phyloP scores from a whole-genome alignment of 2,797 vertebrate genomes.

The Acridotheres tristis region DNA sequence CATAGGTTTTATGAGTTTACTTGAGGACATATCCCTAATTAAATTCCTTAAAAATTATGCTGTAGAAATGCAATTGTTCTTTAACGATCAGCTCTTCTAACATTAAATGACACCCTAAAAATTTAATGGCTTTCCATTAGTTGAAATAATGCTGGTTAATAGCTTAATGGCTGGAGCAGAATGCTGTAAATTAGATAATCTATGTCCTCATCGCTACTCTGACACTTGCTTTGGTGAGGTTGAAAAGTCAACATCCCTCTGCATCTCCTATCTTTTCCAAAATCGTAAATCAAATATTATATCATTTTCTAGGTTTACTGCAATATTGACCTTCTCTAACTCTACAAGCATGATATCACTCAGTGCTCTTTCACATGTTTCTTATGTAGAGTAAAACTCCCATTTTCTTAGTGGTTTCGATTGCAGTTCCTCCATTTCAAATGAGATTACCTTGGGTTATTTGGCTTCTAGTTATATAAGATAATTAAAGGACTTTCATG shows the following conservation, averaged over 20 bases:
- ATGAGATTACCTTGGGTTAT: not conserved
- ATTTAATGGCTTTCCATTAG: constrained; percentile 58
- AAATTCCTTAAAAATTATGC: constrained; percentile 22
- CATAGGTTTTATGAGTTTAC: constrained; percentile 21
- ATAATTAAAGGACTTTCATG: not conserved
- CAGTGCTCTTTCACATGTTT: not conserved
- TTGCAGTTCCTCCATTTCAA: not conserved
- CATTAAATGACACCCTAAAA: constrained; percentile 33
- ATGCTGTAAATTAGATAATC: constrained; percentile 37
- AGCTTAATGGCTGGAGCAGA: constrained; percentile 13
- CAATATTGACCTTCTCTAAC: not conserved
- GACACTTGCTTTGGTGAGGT: constrained; percentile 14
- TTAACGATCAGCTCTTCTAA: not conserved
- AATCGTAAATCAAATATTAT: not conserved
- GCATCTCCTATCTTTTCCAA: not conserved
- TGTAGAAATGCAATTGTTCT: constrained; percentile 27
- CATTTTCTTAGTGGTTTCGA: not conserved
- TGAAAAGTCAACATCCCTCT: constrained; percentile 26
- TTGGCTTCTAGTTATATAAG: not conserved
- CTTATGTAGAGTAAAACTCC: not conserved
- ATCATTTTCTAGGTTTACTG: not conserved
- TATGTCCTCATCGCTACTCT: not conserved
- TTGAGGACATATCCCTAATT: constrained; percentile 47
- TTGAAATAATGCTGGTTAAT: constrained; percentile 48
- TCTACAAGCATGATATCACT: not conserved